These are phyloP conservation scores for Tyrannus savana DNA, from an alignment of 2,113 vertebrate genomes.

Conservation along the genomic window DNA sequence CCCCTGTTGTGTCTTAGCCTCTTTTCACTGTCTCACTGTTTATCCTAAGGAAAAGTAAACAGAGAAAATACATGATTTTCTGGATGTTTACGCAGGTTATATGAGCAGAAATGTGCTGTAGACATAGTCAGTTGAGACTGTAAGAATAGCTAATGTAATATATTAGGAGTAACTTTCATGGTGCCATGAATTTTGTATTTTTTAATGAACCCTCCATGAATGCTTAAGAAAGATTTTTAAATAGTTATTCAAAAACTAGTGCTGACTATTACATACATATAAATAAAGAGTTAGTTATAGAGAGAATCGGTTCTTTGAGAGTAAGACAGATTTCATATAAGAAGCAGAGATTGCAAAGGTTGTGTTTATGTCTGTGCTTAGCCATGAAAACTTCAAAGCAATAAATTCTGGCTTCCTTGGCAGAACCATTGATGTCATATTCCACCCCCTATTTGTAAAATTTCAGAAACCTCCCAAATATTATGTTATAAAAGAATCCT, in stretches of 20 bases:
- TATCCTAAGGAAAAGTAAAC: slow-evolving; percentile 69
- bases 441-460: not conserved
- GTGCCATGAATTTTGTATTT: slow-evolving; percentile 55
- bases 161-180: slow-evolving; percentile 21
- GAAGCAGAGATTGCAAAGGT: not conserved
- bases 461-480: accelerated
- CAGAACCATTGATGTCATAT: not conserved
- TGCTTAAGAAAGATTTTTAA: slow-evolving; percentile 64
- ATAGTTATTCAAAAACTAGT: slow-evolving; percentile 57
- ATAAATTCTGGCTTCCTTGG: not conserved
- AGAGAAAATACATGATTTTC: not conserved
- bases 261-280: slow-evolving; percentile 19
- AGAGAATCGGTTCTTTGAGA: slow-evolving; percentile 17
- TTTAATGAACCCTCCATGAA: slow-evolving; percentile 58
- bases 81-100: not conserved
- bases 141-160: not conserved
- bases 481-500: not conserved
- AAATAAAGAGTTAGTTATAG: not conserved
- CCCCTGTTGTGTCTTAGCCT: slow-evolving; percentile 44
- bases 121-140: slow-evolving; percentile 2
- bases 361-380: not conserved
- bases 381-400: not conserved
- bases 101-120: not conserved
- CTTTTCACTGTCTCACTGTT: slow-evolving; percentile 69
- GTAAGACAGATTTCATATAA: not conserved